Evolutionary conservation across 2,797 vertebrate species (phyloP).

Genomic region (Sebastes flavidus): DNA sequence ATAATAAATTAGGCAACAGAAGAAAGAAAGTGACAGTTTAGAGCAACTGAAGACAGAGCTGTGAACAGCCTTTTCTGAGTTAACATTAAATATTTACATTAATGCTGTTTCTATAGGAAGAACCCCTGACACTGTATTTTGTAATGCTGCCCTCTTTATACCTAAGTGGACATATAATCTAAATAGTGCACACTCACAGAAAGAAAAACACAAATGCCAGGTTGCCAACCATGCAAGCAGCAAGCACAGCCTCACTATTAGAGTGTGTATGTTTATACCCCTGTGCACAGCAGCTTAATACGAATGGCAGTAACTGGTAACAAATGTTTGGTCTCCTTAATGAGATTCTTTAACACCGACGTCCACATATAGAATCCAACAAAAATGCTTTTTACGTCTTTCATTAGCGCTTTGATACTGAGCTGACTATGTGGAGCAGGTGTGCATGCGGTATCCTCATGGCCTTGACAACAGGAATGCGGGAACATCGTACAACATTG

Average conservation of each 20-base stretch:
- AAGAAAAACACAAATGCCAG: neutral
- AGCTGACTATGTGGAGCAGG: conserved; percentile 16
- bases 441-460: neutral
- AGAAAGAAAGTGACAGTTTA: neutral
- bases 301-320: conserved; percentile 40
- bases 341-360: neutral
- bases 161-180: conserved; percentile 3
- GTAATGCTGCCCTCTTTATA: conserved; percentile 42
- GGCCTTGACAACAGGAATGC: neutral
- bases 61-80: conserved; percentile 40
- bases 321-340: conserved; percentile 53
- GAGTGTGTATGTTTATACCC: neutral
- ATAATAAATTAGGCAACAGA: neutral
- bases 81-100: conserved; percentile 64
- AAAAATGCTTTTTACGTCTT: neutral
- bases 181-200: neutral
- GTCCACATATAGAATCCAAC: neutral
- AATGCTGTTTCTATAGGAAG: conserved; percentile 44
- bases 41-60: neutral
- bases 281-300: conserved; percentile 28
- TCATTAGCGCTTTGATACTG: neutral
- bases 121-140: conserved; percentile 35
- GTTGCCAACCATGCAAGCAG: neutral
- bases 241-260: neutral
- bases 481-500: neutral